Percentiles rank a stretch among this genome's conserved stretches.
These are phyloP conservation scores for Hololepta plana DNA, from an alignment of 2,888 invertebrate species.

Conservation along the genomic window DNA sequence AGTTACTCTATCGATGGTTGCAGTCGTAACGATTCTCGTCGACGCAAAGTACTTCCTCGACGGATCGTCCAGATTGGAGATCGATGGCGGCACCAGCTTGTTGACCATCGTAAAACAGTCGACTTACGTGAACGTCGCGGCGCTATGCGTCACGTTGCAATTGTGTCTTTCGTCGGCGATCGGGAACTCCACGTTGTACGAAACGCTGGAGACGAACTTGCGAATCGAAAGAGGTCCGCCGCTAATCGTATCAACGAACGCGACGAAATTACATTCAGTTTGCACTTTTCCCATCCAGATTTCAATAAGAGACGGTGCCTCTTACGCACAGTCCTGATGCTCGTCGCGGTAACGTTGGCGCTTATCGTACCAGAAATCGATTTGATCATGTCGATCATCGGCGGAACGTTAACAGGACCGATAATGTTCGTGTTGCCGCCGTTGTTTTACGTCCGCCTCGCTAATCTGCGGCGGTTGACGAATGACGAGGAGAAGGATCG, in stretches of 20 bases:
- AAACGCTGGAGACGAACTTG: constrained; percentile 63
- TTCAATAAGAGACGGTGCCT: constrained; percentile 57
- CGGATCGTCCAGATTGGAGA: no score
- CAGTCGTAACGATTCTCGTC: no score
- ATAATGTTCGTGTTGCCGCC: constrained; percentile 74
- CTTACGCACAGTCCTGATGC: constrained; percentile 49
- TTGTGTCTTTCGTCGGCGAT: constrained; percentile 60
- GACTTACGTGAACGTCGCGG: constrained; percentile 50
- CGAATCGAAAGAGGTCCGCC: constrained; percentile 58
- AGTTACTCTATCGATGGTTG: no score
- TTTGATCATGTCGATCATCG: constrained; percentile 68
- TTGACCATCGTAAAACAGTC: no score
- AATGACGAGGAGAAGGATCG: no score
- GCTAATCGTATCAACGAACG: constrained; percentile 11
- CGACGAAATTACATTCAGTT: constrained; percentile 6
- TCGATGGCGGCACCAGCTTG: no score
- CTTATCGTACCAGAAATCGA: constrained; percentile 75
- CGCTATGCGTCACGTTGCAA: constrained; percentile 58
- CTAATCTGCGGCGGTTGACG: no score
- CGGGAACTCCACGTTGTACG: constrained; percentile 61
- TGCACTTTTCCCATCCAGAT: constrained; percentile 37
- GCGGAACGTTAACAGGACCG: constrained; percentile 68
- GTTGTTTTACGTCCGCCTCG: constrained; percentile 61
- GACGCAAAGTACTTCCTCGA: no score
- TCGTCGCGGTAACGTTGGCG: constrained; percentile 54